phyloP scores from a whole-genome alignment of 2,113 vertebrate genomes.

The Microcebus ravelobensis region DNA sequence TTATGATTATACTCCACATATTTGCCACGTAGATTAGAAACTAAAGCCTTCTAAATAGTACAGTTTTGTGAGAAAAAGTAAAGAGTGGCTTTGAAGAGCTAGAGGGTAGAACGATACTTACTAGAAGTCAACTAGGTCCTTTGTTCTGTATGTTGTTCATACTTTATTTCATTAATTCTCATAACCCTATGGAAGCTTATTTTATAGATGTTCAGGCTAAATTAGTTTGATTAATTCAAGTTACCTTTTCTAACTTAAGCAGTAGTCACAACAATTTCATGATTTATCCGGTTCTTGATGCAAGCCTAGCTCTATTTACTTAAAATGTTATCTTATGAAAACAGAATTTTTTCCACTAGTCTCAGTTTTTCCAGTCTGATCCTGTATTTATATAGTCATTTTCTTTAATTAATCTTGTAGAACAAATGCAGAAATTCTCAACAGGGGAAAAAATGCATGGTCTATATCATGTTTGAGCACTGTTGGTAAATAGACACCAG shows the following conservation, averaged over 20 bases:
- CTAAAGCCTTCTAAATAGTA: neutral
- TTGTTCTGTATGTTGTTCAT: neutral
- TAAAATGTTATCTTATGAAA: conserved; percentile 35
- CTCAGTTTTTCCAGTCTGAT: neutral
- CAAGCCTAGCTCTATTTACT: neutral
- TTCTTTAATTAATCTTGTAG: conserved; percentile 33
- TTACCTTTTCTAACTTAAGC: conserved; percentile 9
- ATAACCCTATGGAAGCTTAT: neutral
- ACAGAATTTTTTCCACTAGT: neutral
- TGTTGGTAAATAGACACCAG: neutral
- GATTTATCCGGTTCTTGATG: conserved; percentile 10
- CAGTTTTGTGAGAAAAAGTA: conserved; percentile 25
- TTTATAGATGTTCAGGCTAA: neutral
- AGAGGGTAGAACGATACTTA: neutral
- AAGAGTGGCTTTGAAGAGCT: neutral
- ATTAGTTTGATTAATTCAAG: conserved; percentile 31
- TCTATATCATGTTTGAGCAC: neutral
- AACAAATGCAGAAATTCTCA: neutral
- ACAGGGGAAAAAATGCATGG: neutral
- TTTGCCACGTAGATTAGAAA: neutral
- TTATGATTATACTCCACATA: conserved; percentile 21
- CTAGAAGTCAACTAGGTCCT: neutral
- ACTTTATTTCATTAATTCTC: conserved; percentile 34
- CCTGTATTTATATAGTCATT: neutral
- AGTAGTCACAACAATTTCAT: neutral